Evolutionary conservation across 35 echinoderm and acorn worm genomes (phyloP).

Genomic region (Apostichopus japonicus): DNA sequence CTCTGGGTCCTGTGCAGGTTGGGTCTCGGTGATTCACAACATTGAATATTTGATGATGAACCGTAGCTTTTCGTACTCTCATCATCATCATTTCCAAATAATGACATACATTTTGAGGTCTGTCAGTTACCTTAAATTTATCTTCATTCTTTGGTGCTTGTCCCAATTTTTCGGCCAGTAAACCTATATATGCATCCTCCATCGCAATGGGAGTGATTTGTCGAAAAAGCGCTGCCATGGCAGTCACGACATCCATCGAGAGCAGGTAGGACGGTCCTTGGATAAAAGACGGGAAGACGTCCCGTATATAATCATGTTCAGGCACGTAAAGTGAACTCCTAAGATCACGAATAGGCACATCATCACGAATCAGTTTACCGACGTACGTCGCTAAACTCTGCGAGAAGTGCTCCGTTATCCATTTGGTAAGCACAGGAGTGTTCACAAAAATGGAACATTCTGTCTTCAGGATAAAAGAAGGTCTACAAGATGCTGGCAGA

Average conservation of each 20-base stretch:
- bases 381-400: constrained; percentile 55
- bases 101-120: constrained; percentile 82
- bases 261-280: constrained; percentile 73
- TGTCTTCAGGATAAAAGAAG: constrained; percentile 69
- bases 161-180: constrained; percentile 71
- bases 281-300: constrained; percentile 67
- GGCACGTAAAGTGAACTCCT: constrained; percentile 67
- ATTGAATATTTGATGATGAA: constrained; percentile 54
- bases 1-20: not conserved
- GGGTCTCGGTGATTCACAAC: constrained; percentile 26
- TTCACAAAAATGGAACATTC: constrained; percentile 75
- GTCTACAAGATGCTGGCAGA: constrained; percentile 46
- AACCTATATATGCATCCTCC: constrained; percentile 89
- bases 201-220: constrained; percentile 83
- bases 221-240: constrained; percentile 59
- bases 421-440: constrained; percentile 61
- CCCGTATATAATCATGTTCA: constrained; percentile 55
- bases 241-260: constrained; percentile 70
- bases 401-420: constrained; percentile 54
- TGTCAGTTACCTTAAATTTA: constrained; percentile 66
- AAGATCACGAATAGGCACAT: constrained; percentile 76
- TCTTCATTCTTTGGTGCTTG: constrained; percentile 66
- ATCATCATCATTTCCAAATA: constrained; percentile 87
- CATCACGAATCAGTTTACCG: constrained; percentile 72
- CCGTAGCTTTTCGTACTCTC: not conserved